Evolutionary conservation across 1,140 invertebrate genomes (phyloP).

Genomic region (Drosophila athabasca): DNA sequence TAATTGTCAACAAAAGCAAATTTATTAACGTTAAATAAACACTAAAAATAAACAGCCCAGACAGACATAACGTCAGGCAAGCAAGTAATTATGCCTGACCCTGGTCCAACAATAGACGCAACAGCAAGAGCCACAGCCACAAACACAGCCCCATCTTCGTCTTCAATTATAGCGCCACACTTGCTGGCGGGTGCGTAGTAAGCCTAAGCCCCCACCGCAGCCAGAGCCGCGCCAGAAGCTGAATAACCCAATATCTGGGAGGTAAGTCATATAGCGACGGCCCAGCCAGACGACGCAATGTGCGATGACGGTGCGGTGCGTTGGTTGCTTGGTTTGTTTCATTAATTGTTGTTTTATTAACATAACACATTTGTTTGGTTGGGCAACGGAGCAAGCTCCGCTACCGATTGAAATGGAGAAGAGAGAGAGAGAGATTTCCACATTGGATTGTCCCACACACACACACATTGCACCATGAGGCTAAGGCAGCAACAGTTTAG

Average conservation of each 20-base stretch:
- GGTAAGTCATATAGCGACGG: conserved; percentile 44
- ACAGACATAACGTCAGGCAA: conserved; percentile 23
- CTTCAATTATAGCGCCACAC: conserved; percentile 33
- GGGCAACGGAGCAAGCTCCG: conserved; percentile 21
- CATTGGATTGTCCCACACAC: conserved; percentile 20
- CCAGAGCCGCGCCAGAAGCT: conserved; percentile 16
- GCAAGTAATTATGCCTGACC: conserved; percentile 79
- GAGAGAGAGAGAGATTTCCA: conserved; percentile 23
- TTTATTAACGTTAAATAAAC: conserved; percentile 71
- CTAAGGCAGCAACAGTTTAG: conserved; percentile 15
- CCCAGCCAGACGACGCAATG: conserved; percentile 44
- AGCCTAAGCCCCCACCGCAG: conserved; percentile 17
- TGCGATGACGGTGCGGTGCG: conserved; percentile 53
- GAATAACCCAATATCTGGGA: conserved; percentile 29
- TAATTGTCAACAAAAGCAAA: conserved; percentile 64
- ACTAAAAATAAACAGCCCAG: conserved; percentile 63
- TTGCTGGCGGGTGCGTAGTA: conserved; percentile 34
- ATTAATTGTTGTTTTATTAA: conserved; percentile 51
- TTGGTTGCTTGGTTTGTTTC: conserved; percentile 52
- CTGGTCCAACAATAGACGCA: conserved; percentile 72
- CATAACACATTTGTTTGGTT: conserved; percentile 44
- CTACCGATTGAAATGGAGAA: no score
- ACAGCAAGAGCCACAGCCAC: conserved; percentile 5
- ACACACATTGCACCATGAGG: conserved; percentile 35
- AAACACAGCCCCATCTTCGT: conserved; percentile 25